Evolutionary conservation across 2,888 invertebrate species (phyloP), one percentile per base, ranked within the genome.

Genomic region (Hydropsyche betteni): DNA sequence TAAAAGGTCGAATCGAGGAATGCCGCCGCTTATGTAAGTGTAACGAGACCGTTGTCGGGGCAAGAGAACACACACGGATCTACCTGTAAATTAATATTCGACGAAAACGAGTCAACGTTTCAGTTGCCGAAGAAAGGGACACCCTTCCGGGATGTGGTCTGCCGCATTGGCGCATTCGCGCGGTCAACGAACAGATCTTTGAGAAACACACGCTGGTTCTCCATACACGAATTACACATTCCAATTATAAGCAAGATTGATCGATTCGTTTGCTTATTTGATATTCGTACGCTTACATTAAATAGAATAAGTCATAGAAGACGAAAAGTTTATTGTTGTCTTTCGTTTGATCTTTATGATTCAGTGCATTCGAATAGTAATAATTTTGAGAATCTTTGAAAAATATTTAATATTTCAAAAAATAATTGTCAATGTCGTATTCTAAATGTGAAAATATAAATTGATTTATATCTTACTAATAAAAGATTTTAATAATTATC

Each of bases 111-210:
- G 24, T 24, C 24, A 24, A 24, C 24, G 75, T 68, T 24, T 69
- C 69, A 52, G 61, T 50, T 71, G 51, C 33, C 53, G 51, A 68
- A 72, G 69, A 69, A 77, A 77, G 80, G 80, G 80, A 52, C 16
- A 72, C 82, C 83, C 84, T 86, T 88, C 88, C 87, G 87, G 88
- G 88, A 88, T 87, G 87, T 87, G 84, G 85, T 83, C 58, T 68
- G 53, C 71, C 85, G 83, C 83, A 82, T 82, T 86, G 84, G 84
- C 86, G 81, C 79, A 36, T 78, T 86, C 86, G 86, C 86, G 85
- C 84, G 85, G 84, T 70, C 50, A 69, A 14, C 50, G 50, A 64
- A 44, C 44, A 44, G 36, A 64, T 36, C 64, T 34, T 64, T n/a
- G 64, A 61, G 61, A 33, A 61, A 16, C 33, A 33, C 24, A 24